Evolutionary conservation across 2,113 vertebrate species (phyloP).

Genomic region (Perca flavescens): DNA sequence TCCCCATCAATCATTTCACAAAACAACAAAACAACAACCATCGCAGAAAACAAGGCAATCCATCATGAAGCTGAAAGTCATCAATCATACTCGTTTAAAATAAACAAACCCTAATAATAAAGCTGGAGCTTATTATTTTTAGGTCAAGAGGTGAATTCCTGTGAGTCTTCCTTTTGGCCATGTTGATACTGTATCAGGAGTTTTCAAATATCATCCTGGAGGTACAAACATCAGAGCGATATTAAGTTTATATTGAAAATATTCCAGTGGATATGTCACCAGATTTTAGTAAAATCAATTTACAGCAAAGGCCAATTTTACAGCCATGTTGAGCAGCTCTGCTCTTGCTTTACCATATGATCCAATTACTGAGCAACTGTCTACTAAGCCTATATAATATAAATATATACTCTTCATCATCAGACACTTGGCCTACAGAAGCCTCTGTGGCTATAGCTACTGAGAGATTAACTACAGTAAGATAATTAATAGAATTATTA

Average conservation of each 20-base stretch:
- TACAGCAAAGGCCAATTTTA: slow-evolving; percentile 1
- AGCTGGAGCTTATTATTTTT: slow-evolving; percentile 47
- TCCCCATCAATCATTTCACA: slow-evolving; percentile 61
- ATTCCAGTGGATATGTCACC: background rate
- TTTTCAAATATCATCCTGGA: slow-evolving; percentile 21
- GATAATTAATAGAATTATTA: slow-evolving; percentile 14
- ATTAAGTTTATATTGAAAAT: slow-evolving; percentile 15
- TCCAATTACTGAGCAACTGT: slow-evolving; percentile 12
- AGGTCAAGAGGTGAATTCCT: slow-evolving; percentile 55
- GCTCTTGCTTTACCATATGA: slow-evolving; percentile 3
- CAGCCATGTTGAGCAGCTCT: background rate
- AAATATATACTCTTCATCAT: background rate
- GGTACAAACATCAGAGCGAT: slow-evolving; percentile 1
- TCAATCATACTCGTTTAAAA: slow-evolving; percentile 49
- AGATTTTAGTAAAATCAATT: background rate
- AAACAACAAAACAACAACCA: slow-evolving; percentile 46
- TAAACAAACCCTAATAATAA: slow-evolving; percentile 17
- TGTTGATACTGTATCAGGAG: slow-evolving; percentile 36
- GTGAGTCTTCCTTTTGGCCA: slow-evolving; percentile 14
- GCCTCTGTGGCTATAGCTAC: background rate
- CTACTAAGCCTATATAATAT: background rate
- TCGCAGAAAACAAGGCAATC: slow-evolving; percentile 54
- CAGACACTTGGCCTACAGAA: background rate
- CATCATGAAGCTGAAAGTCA: slow-evolving; percentile 51
- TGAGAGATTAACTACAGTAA: slow-evolving; percentile 3